These are phyloP conservation scores for Theonella swinhoei DNA, from an alignment of 37 sponge, comb jelly and placozoan species.

Conservation along the genomic window DNA sequence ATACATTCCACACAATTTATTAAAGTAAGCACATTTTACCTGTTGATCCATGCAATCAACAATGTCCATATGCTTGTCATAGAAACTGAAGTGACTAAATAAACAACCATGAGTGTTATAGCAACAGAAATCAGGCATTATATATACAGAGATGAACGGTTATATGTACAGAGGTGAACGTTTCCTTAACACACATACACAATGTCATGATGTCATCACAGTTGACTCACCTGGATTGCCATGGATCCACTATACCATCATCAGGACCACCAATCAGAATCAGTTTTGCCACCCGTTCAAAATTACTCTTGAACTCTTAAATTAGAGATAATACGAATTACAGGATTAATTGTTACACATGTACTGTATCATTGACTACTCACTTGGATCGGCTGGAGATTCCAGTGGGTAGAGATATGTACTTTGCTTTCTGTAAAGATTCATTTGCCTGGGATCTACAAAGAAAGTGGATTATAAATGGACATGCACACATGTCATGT, in stretches of 20 bases:
- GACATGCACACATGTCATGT: not conserved
- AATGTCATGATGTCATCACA: too few species aligned
- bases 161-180: too few species aligned
- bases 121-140: not conserved
- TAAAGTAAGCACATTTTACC: too few species aligned
- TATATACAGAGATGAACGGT: too few species aligned
- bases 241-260: not conserved
- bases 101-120: not conserved
- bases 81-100: not conserved
- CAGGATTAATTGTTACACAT: not conserved
- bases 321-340: too few species aligned
- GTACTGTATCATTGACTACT: not conserved
- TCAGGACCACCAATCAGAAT: not conserved
- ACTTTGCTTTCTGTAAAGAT: not conserved
- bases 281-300: not conserved
- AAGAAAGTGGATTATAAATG: too few species aligned
- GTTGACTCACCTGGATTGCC: not conserved
- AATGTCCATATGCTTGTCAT: not conserved
- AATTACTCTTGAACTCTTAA: not conserved
- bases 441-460: not conserved
- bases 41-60: not conserved
- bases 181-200: too few species aligned
- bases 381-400: not conserved
- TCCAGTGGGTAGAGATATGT: not conserved
- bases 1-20: too few species aligned